A percentile compares a stretch with the other conserved stretches of the same genome.
phyloP scores from a whole-genome alignment of 2,797 vertebrate species.

The Pantherophis alleghaniensis region DNA sequence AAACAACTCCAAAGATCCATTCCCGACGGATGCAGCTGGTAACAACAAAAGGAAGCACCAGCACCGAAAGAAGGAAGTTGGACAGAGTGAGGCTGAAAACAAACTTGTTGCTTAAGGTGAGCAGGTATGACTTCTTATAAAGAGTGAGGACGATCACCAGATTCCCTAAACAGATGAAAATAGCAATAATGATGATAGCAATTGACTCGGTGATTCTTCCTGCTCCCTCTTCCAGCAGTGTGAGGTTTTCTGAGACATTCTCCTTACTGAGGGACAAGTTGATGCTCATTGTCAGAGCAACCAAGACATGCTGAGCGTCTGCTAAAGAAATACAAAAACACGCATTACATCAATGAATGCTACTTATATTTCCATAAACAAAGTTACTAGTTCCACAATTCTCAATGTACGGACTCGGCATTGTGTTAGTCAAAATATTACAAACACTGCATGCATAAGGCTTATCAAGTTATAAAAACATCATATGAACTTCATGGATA shows the following conservation, averaged over 20 bases:
- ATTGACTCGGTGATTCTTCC: slow-evolving; percentile 80
- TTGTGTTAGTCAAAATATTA: not conserved
- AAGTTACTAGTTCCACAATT: not conserved
- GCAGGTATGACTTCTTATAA: slow-evolving; percentile 92
- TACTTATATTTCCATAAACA: not conserved
- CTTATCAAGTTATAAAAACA: not conserved
- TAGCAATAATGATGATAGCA: slow-evolving; percentile 86
- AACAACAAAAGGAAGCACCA: slow-evolving; percentile 93
- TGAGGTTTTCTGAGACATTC: slow-evolving; percentile 73
- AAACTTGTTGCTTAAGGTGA: slow-evolving; percentile 98
- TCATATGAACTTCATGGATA: not conserved
- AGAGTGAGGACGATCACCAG: slow-evolving; percentile 88
- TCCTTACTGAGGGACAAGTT: slow-evolving; percentile 77
- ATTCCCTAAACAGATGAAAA: slow-evolving; percentile 92
- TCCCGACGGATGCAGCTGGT: slow-evolving; percentile 87
- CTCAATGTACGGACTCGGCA: not conserved
- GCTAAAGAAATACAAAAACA: slow-evolving; percentile 16
- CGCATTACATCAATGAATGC: not conserved
- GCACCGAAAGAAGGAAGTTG: slow-evolving; percentile 89
- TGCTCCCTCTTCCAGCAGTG: slow-evolving; percentile 58
- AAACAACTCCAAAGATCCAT: slow-evolving; percentile 97
- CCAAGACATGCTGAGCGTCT: slow-evolving; percentile 74
- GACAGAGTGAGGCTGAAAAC: slow-evolving; percentile 97
- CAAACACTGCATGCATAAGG: not conserved
- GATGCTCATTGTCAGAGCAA: slow-evolving; percentile 84